Evolutionary conservation across 2,888 invertebrate species (phyloP), one percentile per base, ranked within the genome.

Genomic region (Mythimna impura): DNA sequence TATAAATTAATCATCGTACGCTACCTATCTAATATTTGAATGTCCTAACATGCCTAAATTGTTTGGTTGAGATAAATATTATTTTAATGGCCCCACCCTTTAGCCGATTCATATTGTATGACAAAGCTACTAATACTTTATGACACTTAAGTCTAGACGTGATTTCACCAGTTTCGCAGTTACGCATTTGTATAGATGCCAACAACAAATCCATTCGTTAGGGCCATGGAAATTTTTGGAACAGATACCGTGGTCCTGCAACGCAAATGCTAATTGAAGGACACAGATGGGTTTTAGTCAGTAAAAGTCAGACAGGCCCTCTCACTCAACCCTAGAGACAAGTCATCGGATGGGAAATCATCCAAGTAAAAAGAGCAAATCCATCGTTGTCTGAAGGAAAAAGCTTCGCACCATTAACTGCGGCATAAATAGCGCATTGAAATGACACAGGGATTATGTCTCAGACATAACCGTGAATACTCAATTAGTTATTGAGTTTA

Each of bases 101-200:
- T 52, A n/a, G 6, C 34, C 65, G 20, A 64, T 22, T 43, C 10
- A 20, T 54, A 25, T 25, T 25, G 2, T 12, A 66, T 55, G n/a
- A 50, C 55, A 66, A 66, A 22, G 10, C 55, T 65, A 36, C 17
- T 40, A 55, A 30, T 66, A 52, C 52, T 34, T 69, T 60, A 54
- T n/a, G 52, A 14, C 25, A 34, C 0, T 60, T 36, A 3, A 61
- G 60, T 61, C 60, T n/a, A 69, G 2, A 36, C 54, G 36, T 40
- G n/a, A 30, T 30, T 50, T 47, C 1, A 3, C 12, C 12, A 8
- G 25, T 25, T 22, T 43, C 2, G 30, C 20, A 22, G 17, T 54
- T 10, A 10, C 40, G 25, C 12, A 50, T 78, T 78, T 61, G 50
- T 71, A 43, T 36, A 22, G 5, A 68, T 61, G 60, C 36, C 69